Conservation (phyloP, 92 coral and sea anemone genomes). For the Epizoanthus scotinus region DNA sequence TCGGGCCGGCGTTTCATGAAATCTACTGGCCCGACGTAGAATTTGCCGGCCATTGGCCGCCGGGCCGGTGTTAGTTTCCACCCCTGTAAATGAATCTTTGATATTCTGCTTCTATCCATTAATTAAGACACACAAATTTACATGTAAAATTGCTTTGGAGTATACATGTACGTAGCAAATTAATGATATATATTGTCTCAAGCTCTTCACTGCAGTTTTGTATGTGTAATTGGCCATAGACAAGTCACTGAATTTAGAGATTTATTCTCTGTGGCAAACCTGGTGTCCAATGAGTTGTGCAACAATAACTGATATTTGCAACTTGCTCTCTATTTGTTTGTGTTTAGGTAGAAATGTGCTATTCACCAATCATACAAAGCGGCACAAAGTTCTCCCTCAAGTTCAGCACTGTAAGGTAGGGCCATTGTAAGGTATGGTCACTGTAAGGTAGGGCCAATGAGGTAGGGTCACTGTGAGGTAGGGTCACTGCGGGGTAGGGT, state of each 20-base stretch:
- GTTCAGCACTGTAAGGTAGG: slow-evolving; percentile 92
- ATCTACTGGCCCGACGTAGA: too few relatives aligned
- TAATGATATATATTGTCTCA: background rate
- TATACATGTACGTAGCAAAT: background rate
- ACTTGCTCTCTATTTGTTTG: background rate
- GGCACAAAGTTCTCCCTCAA: slow-evolving; percentile 96
- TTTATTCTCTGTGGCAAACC: too few relatives aligned
- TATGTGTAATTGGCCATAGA: too few relatives aligned
- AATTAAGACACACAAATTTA: background rate
- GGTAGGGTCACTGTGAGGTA: background rate
- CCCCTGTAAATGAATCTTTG: too few relatives aligned
- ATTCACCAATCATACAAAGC: slow-evolving; percentile 96
- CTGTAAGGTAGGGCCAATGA: background rate
- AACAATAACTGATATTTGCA: background rate
- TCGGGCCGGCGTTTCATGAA: too few relatives aligned
- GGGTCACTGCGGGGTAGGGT: slow-evolving; percentile 60
- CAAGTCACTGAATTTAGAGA: too few relatives aligned
- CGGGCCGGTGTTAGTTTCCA: too few relatives aligned
- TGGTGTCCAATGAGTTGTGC: background rate
- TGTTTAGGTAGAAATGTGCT: slow-evolving; percentile 92
- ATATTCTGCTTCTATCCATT: too few relatives aligned
- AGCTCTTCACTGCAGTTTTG: too few relatives aligned
- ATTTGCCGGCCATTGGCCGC: too few relatives aligned
- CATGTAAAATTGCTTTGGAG: background rate
- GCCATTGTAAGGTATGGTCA: background rate